Evolutionary conservation across 2,797 vertebrate genomes (phyloP).

Genomic region (Premnoplex brunnescens): DNA sequence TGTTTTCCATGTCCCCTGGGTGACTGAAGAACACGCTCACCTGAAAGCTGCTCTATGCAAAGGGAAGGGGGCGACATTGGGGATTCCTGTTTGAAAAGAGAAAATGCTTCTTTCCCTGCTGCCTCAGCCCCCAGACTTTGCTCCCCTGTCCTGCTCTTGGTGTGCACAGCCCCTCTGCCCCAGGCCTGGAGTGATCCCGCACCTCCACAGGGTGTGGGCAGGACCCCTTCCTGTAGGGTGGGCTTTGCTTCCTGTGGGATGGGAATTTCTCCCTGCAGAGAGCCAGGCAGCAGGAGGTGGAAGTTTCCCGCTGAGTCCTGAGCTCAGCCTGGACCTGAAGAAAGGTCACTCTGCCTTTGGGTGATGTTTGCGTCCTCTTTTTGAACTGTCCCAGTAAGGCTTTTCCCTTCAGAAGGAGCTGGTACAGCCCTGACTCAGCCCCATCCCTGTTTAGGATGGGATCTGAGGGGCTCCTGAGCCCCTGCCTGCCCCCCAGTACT

Average conservation of each 20-base stretch:
- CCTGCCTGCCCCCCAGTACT: not conserved
- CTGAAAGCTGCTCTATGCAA: constrained; percentile 57
- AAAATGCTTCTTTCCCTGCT: constrained; percentile 19
- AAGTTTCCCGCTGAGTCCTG: not conserved
- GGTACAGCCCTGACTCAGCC: not conserved
- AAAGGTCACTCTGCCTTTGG: not conserved
- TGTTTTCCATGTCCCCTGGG: not conserved
- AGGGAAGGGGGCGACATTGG: not conserved
- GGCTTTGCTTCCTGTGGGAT: not conserved
- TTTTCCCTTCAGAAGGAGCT: not conserved
- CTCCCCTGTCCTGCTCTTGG: not conserved
- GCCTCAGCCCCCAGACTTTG: not conserved
- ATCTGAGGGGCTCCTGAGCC: not conserved
- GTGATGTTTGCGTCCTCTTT: not conserved
- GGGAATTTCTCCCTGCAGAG: not conserved
- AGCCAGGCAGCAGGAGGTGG: not conserved
- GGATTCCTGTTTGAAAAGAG: constrained; percentile 9
- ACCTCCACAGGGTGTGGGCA: not conserved
- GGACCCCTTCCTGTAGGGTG: not conserved
- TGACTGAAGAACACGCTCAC: not conserved
- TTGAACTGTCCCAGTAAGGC: not conserved
- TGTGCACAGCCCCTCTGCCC: not conserved
- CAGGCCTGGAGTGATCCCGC: not conserved
- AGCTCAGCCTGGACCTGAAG: not conserved
- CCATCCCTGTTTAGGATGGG: not conserved